Base-by-base conservation (phyloP, 1,140 invertebrate species). In the Acromyrmex charruanus region DNA sequence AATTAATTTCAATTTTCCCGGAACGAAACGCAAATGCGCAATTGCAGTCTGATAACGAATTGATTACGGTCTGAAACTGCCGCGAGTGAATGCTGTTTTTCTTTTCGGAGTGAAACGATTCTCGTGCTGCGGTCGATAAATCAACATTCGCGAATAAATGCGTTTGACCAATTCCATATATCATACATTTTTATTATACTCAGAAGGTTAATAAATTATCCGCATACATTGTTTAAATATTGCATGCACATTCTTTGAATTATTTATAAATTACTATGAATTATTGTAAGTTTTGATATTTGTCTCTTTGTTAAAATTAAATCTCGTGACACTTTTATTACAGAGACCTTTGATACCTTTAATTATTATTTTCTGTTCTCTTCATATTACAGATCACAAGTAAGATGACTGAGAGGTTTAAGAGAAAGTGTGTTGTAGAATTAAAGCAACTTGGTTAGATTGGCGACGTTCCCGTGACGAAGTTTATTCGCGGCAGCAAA, bases 1-100 rank as follows among this genome's bases (percentile, higher is more conserved):
- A 93, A 94, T 94, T 93, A 94, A 94, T 94, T 94, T 94, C 93
- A 94, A 94, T 94, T 94, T 94, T 93, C 89, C 55, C 90, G 87
- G 90, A 93, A 92, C 90, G 90, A 93, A 92, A 92, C 89, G 92
- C 90, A 92, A 93, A 93, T 91, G 93, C 87, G 88, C 89, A 89
- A 92, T 92, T 93, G 88, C 87, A 90, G 89, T 90, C 90, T 93
- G 92, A 93, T 92, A 93, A 92, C 93, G 92, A 93, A 94, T 93
- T 93, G 92, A 93, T 93, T 93, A 93, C 92, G 90, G 88, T 89
- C 89, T 89, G 89, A 77, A 72, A 88, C 91, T 87, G 90, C 69
- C 89, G 59, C 80, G 65, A 77, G 81, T 59, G 86, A 85, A 68
- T 81, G 87, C 49, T 58, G 86, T 86, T 85, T 85, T 75, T 77